Evolutionary conservation across 2,888 invertebrate species (phyloP), one percentile per base, ranked within the genome.

Genomic region (Linnaemya tessellans): DNA sequence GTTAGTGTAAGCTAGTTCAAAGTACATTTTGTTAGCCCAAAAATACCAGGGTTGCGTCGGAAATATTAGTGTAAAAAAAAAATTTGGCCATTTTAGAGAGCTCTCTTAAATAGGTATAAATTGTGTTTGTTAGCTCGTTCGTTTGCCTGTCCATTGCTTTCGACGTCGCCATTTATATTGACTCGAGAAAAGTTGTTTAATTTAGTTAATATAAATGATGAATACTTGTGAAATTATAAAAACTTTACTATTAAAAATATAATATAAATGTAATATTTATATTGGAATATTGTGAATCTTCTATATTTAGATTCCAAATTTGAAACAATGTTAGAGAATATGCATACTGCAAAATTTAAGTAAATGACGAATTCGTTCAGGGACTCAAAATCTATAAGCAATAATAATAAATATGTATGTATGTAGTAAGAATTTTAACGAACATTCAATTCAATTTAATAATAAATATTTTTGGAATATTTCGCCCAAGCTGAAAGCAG

Each of bases 101-200:
- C n/a, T n/a, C n/a, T n/a, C n/a, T n/a, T n/a, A n/a, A n/a, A n/a
- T n/a, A n/a, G n/a, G n/a, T n/a, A n/a, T n/a, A n/a, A n/a, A n/a
- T n/a, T n/a, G n/a, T n/a, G n/a, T n/a, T n/a, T n/a, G n/a, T n/a
- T n/a, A n/a, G n/a, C n/a, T n/a, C n/a, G 46, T 67, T 81, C 60
- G 60, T 73, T 83, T 78, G 65, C 68, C 74, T 83, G 51, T 83
- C 49, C 78, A 67, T 58, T 68, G 65, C 58, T 30, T 41, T 79
- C 58, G 62, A 84, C 74, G 73, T 84, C 79, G 79, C 68, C 79
- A 74, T 73, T 79, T 56, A 49, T 64, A 49, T 62, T 73, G n/a
- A n/a, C 38, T 71, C 54, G 73, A 18, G 20, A 65, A 62, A 49
- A 74, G n/a, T 35, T 22, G 18, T n/a, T 35, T n/a, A 1, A 15